Evolutionary conservation across 2,797 vertebrate species (phyloP).

Genomic region (Trachops cirrhosus): DNA sequence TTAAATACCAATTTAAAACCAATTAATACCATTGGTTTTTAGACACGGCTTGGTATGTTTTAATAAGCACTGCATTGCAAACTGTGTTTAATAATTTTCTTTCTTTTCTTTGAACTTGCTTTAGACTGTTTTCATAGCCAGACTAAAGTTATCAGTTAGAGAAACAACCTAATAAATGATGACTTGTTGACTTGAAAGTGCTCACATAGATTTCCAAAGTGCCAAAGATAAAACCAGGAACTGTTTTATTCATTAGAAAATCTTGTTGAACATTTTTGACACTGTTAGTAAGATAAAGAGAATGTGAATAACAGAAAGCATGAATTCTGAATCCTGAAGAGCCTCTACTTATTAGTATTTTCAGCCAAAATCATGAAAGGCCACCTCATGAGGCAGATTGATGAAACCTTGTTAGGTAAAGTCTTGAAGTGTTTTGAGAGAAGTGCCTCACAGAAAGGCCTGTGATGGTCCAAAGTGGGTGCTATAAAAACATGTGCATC

Average conservation of each 20-base stretch:
- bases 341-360: conserved; percentile 46
- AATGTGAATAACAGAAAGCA: conserved; percentile 31
- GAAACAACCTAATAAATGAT: conserved; percentile 52
- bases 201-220: conserved; percentile 45
- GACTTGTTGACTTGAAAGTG: conserved; percentile 38
- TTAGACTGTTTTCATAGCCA: conserved; percentile 8
- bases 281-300: conserved; percentile 57
- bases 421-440: conserved; percentile 25
- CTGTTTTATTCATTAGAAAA: conserved; percentile 47
- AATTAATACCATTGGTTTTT: background rate
- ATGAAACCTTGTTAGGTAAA: conserved; percentile 47
- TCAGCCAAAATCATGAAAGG: conserved; percentile 15
- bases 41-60: background rate
- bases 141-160: conserved; percentile 22
- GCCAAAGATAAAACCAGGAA: conserved; percentile 32
- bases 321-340: conserved; percentile 42
- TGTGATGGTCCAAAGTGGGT: background rate
- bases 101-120: conserved; percentile 11
- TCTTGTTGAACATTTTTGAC: conserved; percentile 49
- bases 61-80: conserved; percentile 44
- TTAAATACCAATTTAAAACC: too few relatives aligned
- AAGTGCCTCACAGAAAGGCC: background rate
- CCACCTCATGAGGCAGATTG: conserved; percentile 23
- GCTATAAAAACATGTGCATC: background rate
- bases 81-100: conserved; percentile 14